Conservation (phyloP, 2,888 invertebrate species). For the Laspeyria flexula region DNA sequence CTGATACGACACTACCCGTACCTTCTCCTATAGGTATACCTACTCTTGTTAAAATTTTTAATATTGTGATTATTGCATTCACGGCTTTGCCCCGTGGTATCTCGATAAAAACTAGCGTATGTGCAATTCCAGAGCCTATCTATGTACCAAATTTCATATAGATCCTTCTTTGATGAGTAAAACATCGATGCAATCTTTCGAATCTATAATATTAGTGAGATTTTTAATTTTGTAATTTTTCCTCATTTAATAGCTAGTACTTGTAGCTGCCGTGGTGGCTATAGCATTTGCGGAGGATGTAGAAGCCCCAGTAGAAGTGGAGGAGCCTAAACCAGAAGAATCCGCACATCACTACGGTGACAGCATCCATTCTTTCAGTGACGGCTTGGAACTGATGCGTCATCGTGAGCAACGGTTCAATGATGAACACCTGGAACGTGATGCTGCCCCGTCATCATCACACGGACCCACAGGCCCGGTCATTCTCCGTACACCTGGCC, state of each 20-base stretch:
- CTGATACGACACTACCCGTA: no score
- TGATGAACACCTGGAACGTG: background rate
- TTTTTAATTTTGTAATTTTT: background rate
- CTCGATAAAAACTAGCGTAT: no score
- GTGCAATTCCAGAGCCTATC: no score
- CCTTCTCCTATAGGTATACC: no score
- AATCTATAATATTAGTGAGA: no score
- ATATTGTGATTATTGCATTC: no score
- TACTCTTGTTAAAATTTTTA: no score
- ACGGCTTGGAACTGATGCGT: conserved; percentile 41
- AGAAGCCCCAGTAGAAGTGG: conserved; percentile 1
- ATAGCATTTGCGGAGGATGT: conserved; percentile 23
- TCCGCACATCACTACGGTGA: conserved; percentile 12
- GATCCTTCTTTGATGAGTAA: no score
- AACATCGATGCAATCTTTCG: background rate
- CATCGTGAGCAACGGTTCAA: conserved; percentile 28
- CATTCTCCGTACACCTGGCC: conserved; percentile 44
- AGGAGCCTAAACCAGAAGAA: conserved; percentile 26
- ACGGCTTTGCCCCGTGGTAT: no score
- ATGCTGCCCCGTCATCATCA: background rate
- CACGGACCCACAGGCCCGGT: conserved; percentile 33
- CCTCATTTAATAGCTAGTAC: conserved; percentile 36
- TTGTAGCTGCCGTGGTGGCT: conserved; percentile 35
- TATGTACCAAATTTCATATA: no score
- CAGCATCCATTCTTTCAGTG: conserved; percentile 23